These are phyloP conservation scores for Xyrichtys novacula DNA, from an alignment of 2,797 vertebrate genomes.

Conservation along the genomic window DNA sequence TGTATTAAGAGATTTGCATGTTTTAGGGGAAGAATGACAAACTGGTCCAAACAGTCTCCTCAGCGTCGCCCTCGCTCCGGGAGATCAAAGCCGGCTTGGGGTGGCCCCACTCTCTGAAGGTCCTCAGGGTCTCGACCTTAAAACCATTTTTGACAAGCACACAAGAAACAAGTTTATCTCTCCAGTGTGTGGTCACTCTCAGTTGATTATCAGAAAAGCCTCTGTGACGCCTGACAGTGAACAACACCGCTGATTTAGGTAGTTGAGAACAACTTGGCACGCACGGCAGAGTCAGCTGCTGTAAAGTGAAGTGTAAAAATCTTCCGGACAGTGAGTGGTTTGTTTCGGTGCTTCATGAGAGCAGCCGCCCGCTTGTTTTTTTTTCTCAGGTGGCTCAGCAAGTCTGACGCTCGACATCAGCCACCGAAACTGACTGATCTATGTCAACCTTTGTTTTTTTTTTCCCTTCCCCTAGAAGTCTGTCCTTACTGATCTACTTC, in stretches of 20 bases:
- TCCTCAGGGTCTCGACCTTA: slow-evolving; percentile 52
- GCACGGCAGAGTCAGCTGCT: slow-evolving; percentile 21
- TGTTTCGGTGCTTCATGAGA: slow-evolving; percentile 43
- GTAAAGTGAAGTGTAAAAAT: slow-evolving; percentile 24
- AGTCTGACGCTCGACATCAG: slow-evolving; percentile 31
- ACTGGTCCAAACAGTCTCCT: slow-evolving; percentile 28
- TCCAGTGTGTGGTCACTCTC: slow-evolving; percentile 49
- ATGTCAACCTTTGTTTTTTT: slow-evolving; percentile 17
- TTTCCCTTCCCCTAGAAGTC: neutral
- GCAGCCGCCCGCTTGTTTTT: slow-evolving; percentile 16
- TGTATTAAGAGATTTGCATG: slow-evolving; percentile 68
- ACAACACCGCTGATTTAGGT: slow-evolving; percentile 31
- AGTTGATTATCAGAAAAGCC: slow-evolving; percentile 25
- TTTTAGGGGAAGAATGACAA: slow-evolving; percentile 61
- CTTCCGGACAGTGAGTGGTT: slow-evolving; percentile 38
- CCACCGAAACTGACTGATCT: slow-evolving; percentile 28
- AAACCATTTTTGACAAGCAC: slow-evolving; percentile 66
- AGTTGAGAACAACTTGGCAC: slow-evolving; percentile 12
- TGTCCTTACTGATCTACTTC: neutral
- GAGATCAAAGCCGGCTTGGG: slow-evolving; percentile 69
- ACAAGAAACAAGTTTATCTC: slow-evolving; percentile 59
- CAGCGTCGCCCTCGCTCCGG: slow-evolving; percentile 19
- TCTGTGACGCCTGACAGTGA: slow-evolving; percentile 8
- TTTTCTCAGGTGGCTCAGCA: slow-evolving; percentile 33
- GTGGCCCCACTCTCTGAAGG: slow-evolving; percentile 58